Conservation (phyloP, 2,113 vertebrate genomes). For the Muscicapa adusta region DNA sequence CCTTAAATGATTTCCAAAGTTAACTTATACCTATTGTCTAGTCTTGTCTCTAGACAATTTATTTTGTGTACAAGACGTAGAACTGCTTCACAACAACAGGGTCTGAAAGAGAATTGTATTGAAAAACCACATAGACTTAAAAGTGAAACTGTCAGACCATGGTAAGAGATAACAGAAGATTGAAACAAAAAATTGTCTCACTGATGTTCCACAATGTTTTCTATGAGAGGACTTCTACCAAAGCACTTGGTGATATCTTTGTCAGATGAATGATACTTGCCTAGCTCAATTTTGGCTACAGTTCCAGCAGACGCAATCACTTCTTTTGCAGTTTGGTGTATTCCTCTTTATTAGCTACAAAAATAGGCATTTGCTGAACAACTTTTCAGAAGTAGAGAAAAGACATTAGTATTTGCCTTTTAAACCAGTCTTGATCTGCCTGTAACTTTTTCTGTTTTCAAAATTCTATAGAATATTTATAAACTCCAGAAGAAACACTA, state of each 20-base stretch:
- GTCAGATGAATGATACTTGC: not conserved
- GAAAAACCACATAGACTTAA: not conserved
- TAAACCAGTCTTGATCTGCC: not conserved
- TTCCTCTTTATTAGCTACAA: not conserved
- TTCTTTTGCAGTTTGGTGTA: not conserved
- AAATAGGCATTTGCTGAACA: not conserved
- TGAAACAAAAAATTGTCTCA: not conserved
- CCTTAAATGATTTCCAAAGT: not conserved
- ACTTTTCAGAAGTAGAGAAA: not conserved
- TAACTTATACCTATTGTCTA: not conserved
- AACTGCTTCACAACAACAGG: not conserved
- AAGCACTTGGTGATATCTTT: not conserved
- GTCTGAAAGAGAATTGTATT: not conserved
- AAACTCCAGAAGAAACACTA: not conserved
- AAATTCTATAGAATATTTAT: not conserved
- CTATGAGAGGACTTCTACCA: accelerated
- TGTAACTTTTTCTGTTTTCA: not conserved
- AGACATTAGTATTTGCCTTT: not conserved
- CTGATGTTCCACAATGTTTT: not conserved
- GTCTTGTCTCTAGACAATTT: not conserved
- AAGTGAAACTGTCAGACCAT: not conserved
- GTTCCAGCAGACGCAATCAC: not conserved
- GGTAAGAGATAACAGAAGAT: not conserved
- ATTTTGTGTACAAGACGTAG: not conserved
- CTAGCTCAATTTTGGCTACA: not conserved